Evolutionary conservation across 2,113 vertebrate genomes (phyloP).

Genomic region (Monopterus albus): DNA sequence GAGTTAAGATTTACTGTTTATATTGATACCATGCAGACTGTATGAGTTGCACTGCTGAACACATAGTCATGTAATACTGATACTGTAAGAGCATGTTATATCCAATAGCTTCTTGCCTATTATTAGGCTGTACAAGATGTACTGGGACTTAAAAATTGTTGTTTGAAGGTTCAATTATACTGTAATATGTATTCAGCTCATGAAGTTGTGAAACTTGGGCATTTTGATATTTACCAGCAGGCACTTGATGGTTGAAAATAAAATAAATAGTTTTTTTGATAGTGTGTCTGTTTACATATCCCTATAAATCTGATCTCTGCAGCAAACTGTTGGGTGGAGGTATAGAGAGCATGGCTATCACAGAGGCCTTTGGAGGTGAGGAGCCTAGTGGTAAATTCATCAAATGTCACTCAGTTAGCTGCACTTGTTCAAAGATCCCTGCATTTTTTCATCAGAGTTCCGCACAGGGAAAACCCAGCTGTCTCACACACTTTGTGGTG

Average conservation of each 20-base stretch:
- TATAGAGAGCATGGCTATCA: slow-evolving; percentile 99
- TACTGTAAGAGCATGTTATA: no score
- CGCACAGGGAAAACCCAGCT: slow-evolving; percentile 98
- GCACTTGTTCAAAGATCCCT: background rate
- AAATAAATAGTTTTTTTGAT: no score
- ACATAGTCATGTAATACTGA: background rate
- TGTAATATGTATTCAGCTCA: no score
- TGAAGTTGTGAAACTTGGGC: no score
- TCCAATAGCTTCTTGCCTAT: no score
- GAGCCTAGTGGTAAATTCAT: background rate
- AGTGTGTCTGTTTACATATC: background rate
- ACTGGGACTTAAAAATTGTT: no score
- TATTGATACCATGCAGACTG: background rate
- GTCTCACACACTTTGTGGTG: slow-evolving; percentile 97
- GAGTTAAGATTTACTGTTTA: slow-evolving; percentile 85
- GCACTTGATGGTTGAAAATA: no score
- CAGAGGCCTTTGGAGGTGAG: slow-evolving; percentile 97
- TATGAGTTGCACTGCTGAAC: background rate
- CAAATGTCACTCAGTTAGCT: background rate
- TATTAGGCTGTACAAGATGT: no score
- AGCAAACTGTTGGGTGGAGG: slow-evolving; percentile 98
- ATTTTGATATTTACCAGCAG: no score
- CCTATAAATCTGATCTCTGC: slow-evolving; percentile 41
- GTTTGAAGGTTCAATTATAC: no score
- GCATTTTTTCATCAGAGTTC: slow-evolving; percentile 87